A percentile compares a stretch with the other conserved stretches of the same genome.
Evolutionary conservation across 2,888 invertebrate species (phyloP).

Genomic region (Chalcis sispes): DNA sequence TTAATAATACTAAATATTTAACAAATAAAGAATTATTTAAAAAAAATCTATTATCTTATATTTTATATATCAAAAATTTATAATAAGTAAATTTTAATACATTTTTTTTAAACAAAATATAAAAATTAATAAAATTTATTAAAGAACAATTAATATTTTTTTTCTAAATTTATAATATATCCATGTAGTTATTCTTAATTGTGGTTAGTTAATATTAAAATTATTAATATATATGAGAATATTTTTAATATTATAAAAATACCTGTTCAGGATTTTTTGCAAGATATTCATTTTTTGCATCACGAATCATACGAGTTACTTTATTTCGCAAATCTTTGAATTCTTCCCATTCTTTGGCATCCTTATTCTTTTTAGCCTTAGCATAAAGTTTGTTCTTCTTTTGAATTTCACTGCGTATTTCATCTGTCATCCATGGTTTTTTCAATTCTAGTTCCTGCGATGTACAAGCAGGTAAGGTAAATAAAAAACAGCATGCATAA

Average conservation of each 20-base stretch:
- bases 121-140: too few species aligned
- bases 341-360: conserved; percentile 73
- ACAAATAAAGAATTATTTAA: too few species aligned
- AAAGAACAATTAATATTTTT: too few species aligned
- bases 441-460: conserved; percentile 71
- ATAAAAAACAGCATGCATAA: conserved; percentile 42
- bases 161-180: conserved; percentile 16
- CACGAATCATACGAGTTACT: conserved; percentile 74
- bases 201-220: conserved; percentile 20
- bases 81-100: too few species aligned
- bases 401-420: conserved; percentile 73
- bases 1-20: too few species aligned
- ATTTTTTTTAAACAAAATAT: too few species aligned
- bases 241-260: conserved; percentile 57
- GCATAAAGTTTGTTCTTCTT: conserved; percentile 74
- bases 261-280: conserved; percentile 74
- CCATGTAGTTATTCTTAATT: conserved; percentile 34
- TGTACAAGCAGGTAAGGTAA: conserved; percentile 19
- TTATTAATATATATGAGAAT: conserved; percentile 25
- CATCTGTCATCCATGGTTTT: conserved; percentile 75
- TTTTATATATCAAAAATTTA: too few species aligned
- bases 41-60: too few species aligned
- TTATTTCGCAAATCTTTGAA: conserved; percentile 74
- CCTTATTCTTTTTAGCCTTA: conserved; percentile 73
- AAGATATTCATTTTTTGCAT: conserved; percentile 73